Base-by-base conservation (phyloP, 2,113 vertebrate genomes). In the Tamias sibiricus region DNA sequence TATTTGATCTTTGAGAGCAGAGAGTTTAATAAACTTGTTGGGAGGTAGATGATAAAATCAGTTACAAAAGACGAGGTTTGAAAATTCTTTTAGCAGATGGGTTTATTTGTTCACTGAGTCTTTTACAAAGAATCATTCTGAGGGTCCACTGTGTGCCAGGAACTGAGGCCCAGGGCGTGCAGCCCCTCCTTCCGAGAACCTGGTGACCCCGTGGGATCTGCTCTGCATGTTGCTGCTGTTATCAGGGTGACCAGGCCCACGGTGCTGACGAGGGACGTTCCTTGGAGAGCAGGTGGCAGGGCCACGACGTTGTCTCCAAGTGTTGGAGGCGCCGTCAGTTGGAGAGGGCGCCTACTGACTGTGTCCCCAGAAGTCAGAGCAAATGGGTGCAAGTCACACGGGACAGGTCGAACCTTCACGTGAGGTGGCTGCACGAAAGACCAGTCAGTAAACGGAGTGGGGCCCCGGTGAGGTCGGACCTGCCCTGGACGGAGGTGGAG, bases 1-100 rank as follows among this genome's bases (percentile, higher is more conserved):
- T 81, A 19, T 77, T 77, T 93, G 76, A 81, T 42, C 87, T 94
- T 69, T 93, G 77, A 89, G 30, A 93, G 32, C 54, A 85, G 44
- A 54, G 64, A 52, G 42, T 93, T 93, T 85, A 95, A 85, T 64
- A 68, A 76, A 71, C 52, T 91, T 84, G 47, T 80, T 72, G 94
- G 44, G 62, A 20, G 35, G 49, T 91, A 64, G 82, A 74, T 19
- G 71, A 85, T 79, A 86, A 80, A 85, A 71, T 20, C 72, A 85
- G 26, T 35, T 37, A 59, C 62, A 57, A 84, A 79, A 81, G 10
- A 22, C 24, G 69, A 44, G 57, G 32, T 71, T 93, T 92, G 80
- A 81, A 91, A 91, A 71, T 76, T 57, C 74, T 84, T 32, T n/a
- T 88, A 76, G 72, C 47, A 75, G 85, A 62, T 74, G 62, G 47